Percentiles rank a stretch among this genome's conserved stretches.
Conservation (phyloP, 1,140 invertebrate genomes). For the Lysiphlebus fabarum region DNA sequence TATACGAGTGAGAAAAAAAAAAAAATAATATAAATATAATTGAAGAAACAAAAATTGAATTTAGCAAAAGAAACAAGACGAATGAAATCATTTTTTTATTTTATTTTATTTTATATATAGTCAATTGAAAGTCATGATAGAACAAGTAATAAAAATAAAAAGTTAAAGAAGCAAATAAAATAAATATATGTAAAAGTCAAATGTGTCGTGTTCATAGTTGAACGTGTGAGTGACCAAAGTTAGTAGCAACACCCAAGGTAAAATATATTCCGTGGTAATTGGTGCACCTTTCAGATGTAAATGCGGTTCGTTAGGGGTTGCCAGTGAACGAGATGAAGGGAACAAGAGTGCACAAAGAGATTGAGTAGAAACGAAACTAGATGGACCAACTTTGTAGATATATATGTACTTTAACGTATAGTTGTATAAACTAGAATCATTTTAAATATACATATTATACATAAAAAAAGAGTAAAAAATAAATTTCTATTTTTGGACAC, state of each 20-base stretch:
- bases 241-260: slow-evolving; percentile 30
- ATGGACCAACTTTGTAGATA: slow-evolving; percentile 3
- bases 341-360: slow-evolving; percentile 24
- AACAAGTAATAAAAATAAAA: not conserved
- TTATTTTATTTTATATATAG: too few relatives aligned
- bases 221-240: not conserved
- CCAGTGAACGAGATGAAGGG: slow-evolving; percentile 22
- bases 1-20: too few relatives aligned
- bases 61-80: too few relatives aligned
- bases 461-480: too few relatives aligned
- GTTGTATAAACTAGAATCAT: too few relatives aligned
- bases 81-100: too few relatives aligned
- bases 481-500: too few relatives aligned
- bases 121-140: too few relatives aligned
- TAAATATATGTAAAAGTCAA: not conserved
- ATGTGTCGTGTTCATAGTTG: not conserved
- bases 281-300: slow-evolving; percentile 49
- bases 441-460: too few relatives aligned
- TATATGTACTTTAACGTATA: not conserved
- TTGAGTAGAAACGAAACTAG: slow-evolving; percentile 12
- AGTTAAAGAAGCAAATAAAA: not conserved
- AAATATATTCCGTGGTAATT: slow-evolving; percentile 43
- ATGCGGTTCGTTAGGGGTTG: slow-evolving; percentile 47
- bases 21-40: too few relatives aligned
- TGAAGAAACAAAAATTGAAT: too few relatives aligned